Base-by-base conservation (phyloP, 2,888 invertebrate genomes). In the Anoplius nigerrimus region DNA sequence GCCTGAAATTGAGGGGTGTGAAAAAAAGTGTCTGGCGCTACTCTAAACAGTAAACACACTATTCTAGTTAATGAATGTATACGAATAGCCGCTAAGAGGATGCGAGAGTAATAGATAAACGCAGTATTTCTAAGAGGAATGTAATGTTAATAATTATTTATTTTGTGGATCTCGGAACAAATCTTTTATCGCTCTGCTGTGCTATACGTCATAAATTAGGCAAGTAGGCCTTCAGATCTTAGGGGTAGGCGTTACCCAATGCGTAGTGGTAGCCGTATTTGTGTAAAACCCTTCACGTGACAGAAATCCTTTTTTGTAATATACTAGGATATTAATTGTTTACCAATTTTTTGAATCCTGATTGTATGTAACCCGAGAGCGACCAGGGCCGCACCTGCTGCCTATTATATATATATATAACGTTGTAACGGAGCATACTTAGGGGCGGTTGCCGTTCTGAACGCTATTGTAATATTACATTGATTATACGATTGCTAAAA, bases 21-120 rank as follows among this genome's bases (percentile, higher is more conserved):
- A 53, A 58, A 52, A 55, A 51, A 46, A 46, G 59, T 58, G 71
- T 69, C 21, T 45, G 80, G 79, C 80, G 79, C 66, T 80, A 75
- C 80, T 72, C 74, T 79, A 79, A 75, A 72, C 71, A 74, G 67
- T 72, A 76, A 72, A 24, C 16, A 55, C 67, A 70, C 85, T 87
- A 88, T 86, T 88, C 88, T 89, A 88, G 88, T 88, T 88, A 88
- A 87, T 86, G 84, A 88, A 87, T 88, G 88, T 89, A 89, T 89
- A 89, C 88, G 88, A 89, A 80, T 88, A 88, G 86, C 82, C 81
- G 83, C 83, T 88, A 87, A 88, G 87, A 80, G 81, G 79, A 81
- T 72, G 78, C 74, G 78, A 75, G 67, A 81, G 53, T 72, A 69
- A 69, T 34, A 68, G 76, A 76, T 78, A 79, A 76, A 74, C 75